Percentiles rank a stretch among this genome's conserved stretches.
Evolutionary conservation across 2,113 vertebrate species (phyloP).

Genomic region (Antennarius striatus): DNA sequence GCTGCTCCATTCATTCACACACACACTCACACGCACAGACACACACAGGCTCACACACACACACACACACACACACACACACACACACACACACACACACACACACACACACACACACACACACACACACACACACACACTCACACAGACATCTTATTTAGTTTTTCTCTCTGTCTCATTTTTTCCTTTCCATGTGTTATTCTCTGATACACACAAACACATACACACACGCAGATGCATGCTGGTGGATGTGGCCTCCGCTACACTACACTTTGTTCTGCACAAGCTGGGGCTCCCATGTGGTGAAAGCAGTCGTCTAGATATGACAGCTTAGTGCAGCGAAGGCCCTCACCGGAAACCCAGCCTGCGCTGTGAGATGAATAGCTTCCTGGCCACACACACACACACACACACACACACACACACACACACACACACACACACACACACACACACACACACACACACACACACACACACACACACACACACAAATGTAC

Average conservation of each 20-base stretch:
- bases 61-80: slow-evolving; percentile 18
- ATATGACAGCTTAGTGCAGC: slow-evolving; percentile 64
- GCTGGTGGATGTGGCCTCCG: slow-evolving; percentile 59
- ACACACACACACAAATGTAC: too few species aligned
- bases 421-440: slow-evolving; percentile 22
- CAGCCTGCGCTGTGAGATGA: slow-evolving; percentile 65
- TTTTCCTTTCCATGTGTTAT: slow-evolving; percentile 29
- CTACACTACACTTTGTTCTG: slow-evolving; percentile 60
- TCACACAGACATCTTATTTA: slow-evolving; percentile 10
- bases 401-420: slow-evolving; percentile 39
- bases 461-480: slow-evolving; percentile 17
- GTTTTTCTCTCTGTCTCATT: slow-evolving; percentile 1
- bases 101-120: slow-evolving; percentile 16
- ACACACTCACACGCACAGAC: slow-evolving; percentile 17
- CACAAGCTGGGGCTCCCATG: slow-evolving; percentile 57
- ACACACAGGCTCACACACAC: not conserved
- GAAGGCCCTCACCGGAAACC: slow-evolving; percentile 72
- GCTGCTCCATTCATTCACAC: slow-evolving; percentile 30
- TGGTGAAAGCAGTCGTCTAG: slow-evolving; percentile 64
- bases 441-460: slow-evolving; percentile 9
- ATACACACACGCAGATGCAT: slow-evolving; percentile 13
- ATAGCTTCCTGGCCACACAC: slow-evolving; percentile 71
- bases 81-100: slow-evolving; percentile 12
- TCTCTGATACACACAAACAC: slow-evolving; percentile 28
- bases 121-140: slow-evolving; percentile 21